A percentile compares a stretch with the other conserved stretches of the same genome.
These are phyloP conservation scores for Thalassaphorura encarpata DNA, from an alignment of 1,140 invertebrate species.

Conservation along the genomic window DNA sequence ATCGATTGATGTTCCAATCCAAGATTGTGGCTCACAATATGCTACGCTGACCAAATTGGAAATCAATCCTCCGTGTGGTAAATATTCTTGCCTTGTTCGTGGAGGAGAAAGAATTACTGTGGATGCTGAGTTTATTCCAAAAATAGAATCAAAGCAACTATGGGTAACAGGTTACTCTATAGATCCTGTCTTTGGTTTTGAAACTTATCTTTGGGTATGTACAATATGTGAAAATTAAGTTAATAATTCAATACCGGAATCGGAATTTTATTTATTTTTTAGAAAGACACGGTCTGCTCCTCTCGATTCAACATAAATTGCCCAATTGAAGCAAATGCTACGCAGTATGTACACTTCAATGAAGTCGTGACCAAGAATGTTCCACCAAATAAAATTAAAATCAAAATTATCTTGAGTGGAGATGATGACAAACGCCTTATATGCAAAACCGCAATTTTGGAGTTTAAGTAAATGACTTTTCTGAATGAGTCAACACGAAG, in stretches of 20 bases:
- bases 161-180: neutral
- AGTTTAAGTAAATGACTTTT: no score
- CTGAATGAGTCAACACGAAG: no score
- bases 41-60: neutral
- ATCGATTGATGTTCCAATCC: neutral
- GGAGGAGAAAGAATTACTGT: neutral
- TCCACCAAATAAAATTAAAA: neutral
- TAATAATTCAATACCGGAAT: neutral
- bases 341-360: neutral
- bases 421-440: neutral
- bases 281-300: neutral
- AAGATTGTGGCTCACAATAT: conserved; percentile 2
- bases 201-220: neutral
- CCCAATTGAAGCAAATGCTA: neutral
- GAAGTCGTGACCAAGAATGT: neutral
- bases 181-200: neutral
- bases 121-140: neutral
- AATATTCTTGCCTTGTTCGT: neutral
- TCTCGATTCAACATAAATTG: neutral
- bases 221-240: neutral
- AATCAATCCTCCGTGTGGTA: conserved; percentile 5
- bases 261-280: neutral
- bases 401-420: conserved; percentile 1
- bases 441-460: neutral
- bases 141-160: neutral